phyloP scores from a whole-genome alignment of 2,888 invertebrate genomes.

The Drosophila flavopinicola region DNA sequence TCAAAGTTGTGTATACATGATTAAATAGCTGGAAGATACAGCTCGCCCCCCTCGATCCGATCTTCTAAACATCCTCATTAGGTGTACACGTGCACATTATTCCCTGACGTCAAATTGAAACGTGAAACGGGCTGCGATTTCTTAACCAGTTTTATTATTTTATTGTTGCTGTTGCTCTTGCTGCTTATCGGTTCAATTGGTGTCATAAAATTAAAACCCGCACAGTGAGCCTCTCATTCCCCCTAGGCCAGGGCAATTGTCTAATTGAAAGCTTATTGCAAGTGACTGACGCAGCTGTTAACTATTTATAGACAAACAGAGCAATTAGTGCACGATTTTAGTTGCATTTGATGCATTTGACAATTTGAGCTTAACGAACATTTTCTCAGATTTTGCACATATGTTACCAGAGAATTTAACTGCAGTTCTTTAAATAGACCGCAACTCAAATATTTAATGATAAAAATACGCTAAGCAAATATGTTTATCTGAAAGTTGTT shows the following conservation, averaged over 20 bases:
- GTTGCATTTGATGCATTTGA: background rate
- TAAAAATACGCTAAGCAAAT: conserved; percentile 35
- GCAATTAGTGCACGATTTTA: conserved; percentile 29
- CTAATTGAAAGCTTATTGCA: conserved; percentile 27
- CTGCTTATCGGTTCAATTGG: conserved; percentile 54
- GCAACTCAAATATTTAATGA: conserved; percentile 35
- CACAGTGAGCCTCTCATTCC: too few relatives aligned
- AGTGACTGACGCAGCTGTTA: conserved; percentile 10
- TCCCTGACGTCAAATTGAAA: conserved; percentile 45
- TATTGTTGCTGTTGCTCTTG: background rate
- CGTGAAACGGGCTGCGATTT: conserved; percentile 39
- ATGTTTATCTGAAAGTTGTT: conserved; percentile 26
- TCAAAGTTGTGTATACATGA: conserved; percentile 5
- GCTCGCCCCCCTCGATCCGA: background rate
- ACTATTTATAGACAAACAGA: conserved; percentile 23
- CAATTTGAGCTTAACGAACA: background rate
- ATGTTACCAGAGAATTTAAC: background rate
- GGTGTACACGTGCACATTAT: conserved; percentile 23
- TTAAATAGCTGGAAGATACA: conserved; percentile 1
- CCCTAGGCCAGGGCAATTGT: conserved; percentile 1
- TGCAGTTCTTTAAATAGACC: conserved; percentile 37
- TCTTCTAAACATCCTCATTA: background rate
- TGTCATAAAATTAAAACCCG: conserved; percentile 32
- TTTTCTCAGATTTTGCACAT: background rate
- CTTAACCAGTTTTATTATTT: conserved; percentile 41